Base-by-base conservation (phyloP, 2,888 invertebrate genomes). In the Notodonta ziczac region DNA sequence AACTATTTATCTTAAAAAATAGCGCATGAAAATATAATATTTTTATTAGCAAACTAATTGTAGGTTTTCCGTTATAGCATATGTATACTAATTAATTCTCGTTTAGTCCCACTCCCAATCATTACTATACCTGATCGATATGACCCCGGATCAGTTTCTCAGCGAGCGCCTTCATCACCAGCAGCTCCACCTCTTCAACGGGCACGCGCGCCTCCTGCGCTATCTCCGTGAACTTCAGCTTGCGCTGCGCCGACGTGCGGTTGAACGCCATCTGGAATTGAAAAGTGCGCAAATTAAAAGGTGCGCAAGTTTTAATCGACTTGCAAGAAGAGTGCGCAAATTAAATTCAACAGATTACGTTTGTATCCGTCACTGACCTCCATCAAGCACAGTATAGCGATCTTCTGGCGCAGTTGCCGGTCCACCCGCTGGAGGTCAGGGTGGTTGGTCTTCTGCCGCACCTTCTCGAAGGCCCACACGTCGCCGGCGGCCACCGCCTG, bases 91-190 rank as follows among this genome's bases (percentile, higher is more conserved):
- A n/a, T n/a, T n/a, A n/a, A n/a, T n/a, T n/a, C n/a, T n/a, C n/a
- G n/a, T n/a, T n/a, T n/a, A n/a, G n/a, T n/a, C n/a, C n/a, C n/a
- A 39, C 39, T 39, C 39, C 2, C 4, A 8, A 4, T 39, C 4
- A 7, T 9, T 42, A 42, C 42, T 4, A 3, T 48, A 99, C 98
- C 94, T 99, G 98, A 93, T 99, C 99, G 72, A 99, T 99, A 64
- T 97, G 97, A 1, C 99, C 99, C 62, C 97, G 96, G 5, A 99
- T 98, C 14, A 99, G 94, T 32, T 98, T 98, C 84, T 99, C 97
- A 0, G 99, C 98, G 39, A 99, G 88, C 0, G 99, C 99, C 90
- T 98, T 99, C 99, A 99, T 99, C 0, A 99, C 98, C 54, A 99
- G 93, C 67, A 98, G 94, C 85, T 99, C 99, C 24, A 99, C 98